A percentile compares a stretch with the other conserved stretches of the same genome.
Conservation (phyloP, 1,140 invertebrate genomes). For the Gonatopus flavifemur region DNA sequence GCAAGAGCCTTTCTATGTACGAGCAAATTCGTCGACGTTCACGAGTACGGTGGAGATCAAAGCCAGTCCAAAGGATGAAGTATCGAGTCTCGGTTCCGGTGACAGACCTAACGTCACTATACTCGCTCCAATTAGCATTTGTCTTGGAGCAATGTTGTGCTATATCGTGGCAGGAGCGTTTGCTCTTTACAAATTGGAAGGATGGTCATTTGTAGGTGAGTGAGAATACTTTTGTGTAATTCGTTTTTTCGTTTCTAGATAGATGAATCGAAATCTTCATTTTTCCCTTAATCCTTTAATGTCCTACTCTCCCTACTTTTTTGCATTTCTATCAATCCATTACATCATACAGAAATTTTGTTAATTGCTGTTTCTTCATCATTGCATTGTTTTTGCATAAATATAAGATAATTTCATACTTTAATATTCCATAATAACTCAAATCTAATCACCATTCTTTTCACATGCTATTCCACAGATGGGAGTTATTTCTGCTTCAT, state of each 20-base stretch:
- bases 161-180: slow-evolving; percentile 88
- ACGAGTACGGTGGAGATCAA: slow-evolving; percentile 72
- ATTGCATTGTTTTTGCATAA: slow-evolving; percentile 4
- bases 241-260: no score
- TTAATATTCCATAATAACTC: no score
- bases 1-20: slow-evolving; percentile 79
- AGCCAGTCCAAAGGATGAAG: slow-evolving; percentile 61
- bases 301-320: no score
- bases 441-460: no score
- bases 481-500: slow-evolving; percentile 95
- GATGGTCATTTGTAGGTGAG: slow-evolving; percentile 74
- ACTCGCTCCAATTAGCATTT: slow-evolving; percentile 74
- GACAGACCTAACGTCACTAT: slow-evolving; percentile 72
- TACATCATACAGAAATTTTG: no score
- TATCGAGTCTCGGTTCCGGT: slow-evolving; percentile 52
- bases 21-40: slow-evolving; percentile 73
- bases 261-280: no score
- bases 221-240: no score
- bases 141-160: slow-evolving; percentile 76
- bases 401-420: no score
- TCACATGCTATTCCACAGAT: slow-evolving; percentile 61
- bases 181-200: slow-evolving; percentile 82
- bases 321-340: no score
- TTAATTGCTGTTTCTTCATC: neutral
- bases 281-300: no score